Evolutionary conservation across 1,140 invertebrate species (phyloP).

Genomic region (Elymnias hypermnestra): DNA sequence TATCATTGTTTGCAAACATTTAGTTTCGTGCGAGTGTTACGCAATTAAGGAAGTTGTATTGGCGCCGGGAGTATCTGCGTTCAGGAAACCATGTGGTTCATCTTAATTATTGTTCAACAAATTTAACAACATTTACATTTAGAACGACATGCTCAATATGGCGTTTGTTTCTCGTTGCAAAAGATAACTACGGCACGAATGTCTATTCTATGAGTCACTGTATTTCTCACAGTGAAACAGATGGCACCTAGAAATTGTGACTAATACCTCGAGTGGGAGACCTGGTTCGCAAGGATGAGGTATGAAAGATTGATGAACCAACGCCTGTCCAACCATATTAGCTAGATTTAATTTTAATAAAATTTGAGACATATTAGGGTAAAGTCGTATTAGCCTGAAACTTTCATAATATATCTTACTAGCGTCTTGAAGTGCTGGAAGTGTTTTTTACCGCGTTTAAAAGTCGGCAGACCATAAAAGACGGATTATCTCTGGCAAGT

Average conservation of each 20-base stretch:
- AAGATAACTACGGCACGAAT: constrained; percentile 23
- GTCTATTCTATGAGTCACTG: constrained; percentile 51
- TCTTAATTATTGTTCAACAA: constrained; percentile 19
- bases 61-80: constrained; percentile 13
- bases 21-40: constrained; percentile 16
- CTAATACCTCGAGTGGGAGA: constrained; percentile 39
- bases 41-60: constrained; percentile 25
- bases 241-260: constrained; percentile 55
- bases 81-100: constrained; percentile 19
- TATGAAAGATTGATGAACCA: no score
- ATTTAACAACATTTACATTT: constrained; percentile 8
- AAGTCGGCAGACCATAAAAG: constrained; percentile 35
- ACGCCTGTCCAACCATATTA: no score
- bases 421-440: constrained; percentile 25
- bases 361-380: no score
- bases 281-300: constrained; percentile 19
- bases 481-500: constrained; percentile 47
- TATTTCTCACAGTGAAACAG: constrained; percentile 52
- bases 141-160: neutral
- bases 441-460: constrained; percentile 30
- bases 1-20: constrained; percentile 30
- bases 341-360: no score
- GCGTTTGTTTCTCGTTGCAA: constrained; percentile 11
- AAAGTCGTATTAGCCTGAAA: no score
- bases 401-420: no score